Conservation (phyloP, 2,888 invertebrate genomes). For the Ditula angustiorana region DNA sequence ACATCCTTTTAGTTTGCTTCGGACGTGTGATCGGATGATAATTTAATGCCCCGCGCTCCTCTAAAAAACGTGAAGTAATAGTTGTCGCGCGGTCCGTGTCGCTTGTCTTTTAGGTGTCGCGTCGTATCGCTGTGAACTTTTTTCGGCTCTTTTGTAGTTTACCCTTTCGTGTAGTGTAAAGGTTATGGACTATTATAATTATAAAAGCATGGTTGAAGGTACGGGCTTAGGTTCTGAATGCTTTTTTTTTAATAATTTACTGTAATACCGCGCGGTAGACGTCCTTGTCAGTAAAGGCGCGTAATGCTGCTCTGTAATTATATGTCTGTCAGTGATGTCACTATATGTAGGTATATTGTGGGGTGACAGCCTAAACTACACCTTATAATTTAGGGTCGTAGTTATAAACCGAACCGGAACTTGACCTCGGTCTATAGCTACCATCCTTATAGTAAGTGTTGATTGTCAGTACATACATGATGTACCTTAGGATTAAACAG, state of each 20-base stretch:
- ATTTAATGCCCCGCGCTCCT: not conserved
- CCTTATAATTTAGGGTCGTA: too few species aligned
- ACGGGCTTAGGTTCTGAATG: not conserved
- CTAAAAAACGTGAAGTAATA: slow-evolving; percentile 4
- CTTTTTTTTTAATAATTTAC: not conserved
- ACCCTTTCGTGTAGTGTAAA: not conserved
- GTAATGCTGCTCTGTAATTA: too few species aligned
- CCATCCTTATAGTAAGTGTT: too few species aligned
- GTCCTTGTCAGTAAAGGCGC: not conserved
- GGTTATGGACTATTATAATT: not conserved
- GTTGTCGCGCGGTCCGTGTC: not conserved
- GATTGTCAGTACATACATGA: too few species aligned
- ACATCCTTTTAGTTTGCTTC: slow-evolving; percentile 1
- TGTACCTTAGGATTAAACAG: too few species aligned
- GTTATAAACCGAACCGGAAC: too few species aligned
- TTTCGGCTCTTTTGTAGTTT: not conserved
- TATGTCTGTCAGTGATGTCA: too few species aligned
- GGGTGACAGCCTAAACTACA: too few species aligned
- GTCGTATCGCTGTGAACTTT: too few species aligned
- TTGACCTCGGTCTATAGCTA: too few species aligned
- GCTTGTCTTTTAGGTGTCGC: not conserved
- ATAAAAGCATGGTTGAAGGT: not conserved
- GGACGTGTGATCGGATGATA: slow-evolving; percentile 9
- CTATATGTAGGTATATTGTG: too few species aligned
- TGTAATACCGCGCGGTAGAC: not conserved